These are phyloP conservation scores for Petrophora chlorosata DNA, from an alignment of 2,888 invertebrate genomes.

Conservation along the genomic window DNA sequence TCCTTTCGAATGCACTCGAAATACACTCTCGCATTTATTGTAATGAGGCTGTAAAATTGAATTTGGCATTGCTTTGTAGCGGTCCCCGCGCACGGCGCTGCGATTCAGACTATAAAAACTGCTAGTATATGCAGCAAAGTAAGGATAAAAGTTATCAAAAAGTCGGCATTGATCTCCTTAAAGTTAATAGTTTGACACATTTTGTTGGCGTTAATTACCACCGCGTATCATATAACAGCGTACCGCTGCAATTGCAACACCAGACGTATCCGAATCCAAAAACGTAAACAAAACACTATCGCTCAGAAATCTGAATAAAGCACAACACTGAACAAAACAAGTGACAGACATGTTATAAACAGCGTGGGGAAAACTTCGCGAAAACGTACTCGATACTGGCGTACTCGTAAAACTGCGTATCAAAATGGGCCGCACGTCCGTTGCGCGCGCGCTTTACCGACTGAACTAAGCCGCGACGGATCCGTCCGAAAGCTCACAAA, in stretches of 20 bases:
- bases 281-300: constrained; percentile 22
- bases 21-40: constrained; percentile 47
- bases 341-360: constrained; percentile 23
- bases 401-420: constrained; percentile 12
- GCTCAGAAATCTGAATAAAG: constrained; percentile 40
- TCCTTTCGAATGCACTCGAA: constrained; percentile 63
- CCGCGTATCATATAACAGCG: constrained; percentile 14
- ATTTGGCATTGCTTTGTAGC: constrained; percentile 15
- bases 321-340: constrained; percentile 18
- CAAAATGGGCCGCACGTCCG: constrained; percentile 46
- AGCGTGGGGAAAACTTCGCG: constrained; percentile 21
- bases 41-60: constrained; percentile 34
- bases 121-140: background rate
- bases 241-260: constrained; percentile 9
- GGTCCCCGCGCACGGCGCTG: too few relatives aligned
- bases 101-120: constrained; percentile 9
- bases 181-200: constrained; percentile 2
- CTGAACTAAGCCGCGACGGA: constrained; percentile 58
- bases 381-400: constrained; percentile 26
- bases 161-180: background rate
- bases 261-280: constrained; percentile 14
- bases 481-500: constrained; percentile 66
- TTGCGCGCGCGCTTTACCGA: constrained; percentile 74
- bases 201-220: constrained; percentile 9
- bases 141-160: too few relatives aligned